Base-by-base conservation (phyloP, 2,888 invertebrate genomes). In the Polia nebulosa region DNA sequence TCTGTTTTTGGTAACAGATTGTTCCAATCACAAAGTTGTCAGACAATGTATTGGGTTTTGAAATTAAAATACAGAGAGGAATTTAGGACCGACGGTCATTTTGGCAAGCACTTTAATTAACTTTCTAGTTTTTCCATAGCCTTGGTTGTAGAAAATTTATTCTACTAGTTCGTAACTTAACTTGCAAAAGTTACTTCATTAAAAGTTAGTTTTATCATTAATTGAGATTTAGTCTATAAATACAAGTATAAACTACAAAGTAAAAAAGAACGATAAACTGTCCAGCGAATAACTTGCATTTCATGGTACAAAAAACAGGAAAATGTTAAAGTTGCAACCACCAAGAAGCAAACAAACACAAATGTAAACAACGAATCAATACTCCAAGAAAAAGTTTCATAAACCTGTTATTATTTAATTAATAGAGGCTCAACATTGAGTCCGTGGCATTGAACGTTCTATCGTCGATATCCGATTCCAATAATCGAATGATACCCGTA, bases 381-480 rank as follows among this genome's bases (percentile, higher is more conserved):
- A 57, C 27, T 25, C 3, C 2, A 56, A 78, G 25, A 49, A 59
- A 66, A 32, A 71, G 44, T 45, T 41, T 49, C 8, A 6, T 29
- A 57, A 69, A 57, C 60, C 22, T 59, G 68, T 63, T 51, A 27
- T 70, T 72, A 69, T 70, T 60, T 57, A 70, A 80, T 82, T 67
- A 70, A 72, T 58, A 53, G 56, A 66, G 55, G 20, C 53, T 62
- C 36, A 34, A 67, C 34, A 62, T 64, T 49, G 27, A 71, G 61
- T 58, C 69, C 63, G 49, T 75, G 81, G 74, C 70, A 77, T 77
- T 81, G 79, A 77, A 69, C 72, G 72, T 73, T 70, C 62, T 74
- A 81, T 72, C 70, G 76, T 76, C 75, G 76, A 81, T 70, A 80
- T 81, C 78, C 75, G 88, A 85, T 84, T 82, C 82, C 83, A 83